Evolutionary conservation across 2,888 invertebrate species (phyloP).

Genomic region (Nomada lathburiana): DNA sequence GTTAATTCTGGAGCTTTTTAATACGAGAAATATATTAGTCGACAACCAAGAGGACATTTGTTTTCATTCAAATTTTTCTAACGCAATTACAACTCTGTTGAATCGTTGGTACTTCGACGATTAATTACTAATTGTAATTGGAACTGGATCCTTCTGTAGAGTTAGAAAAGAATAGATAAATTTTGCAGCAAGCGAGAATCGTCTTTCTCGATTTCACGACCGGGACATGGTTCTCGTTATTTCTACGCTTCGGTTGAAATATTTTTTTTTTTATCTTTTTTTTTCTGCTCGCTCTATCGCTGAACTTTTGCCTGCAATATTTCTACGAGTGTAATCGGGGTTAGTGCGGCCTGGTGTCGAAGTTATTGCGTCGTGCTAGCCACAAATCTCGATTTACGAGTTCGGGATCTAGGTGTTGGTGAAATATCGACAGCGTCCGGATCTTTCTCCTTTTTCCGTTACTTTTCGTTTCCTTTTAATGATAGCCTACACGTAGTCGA

Average conservation of each 20-base stretch:
- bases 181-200: no score
- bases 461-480: conserved; percentile 45
- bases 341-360: conserved; percentile 38
- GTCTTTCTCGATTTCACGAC: not conserved
- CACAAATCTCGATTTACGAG: conserved; percentile 62
- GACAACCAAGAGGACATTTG: not conserved
- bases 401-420: conserved; percentile 44
- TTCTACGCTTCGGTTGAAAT: not conserved
- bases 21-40: not conserved
- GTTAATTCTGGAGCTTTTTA: not conserved
- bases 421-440: conserved; percentile 51
- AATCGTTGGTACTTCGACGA: no score
- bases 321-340: conserved; percentile 48
- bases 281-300: not conserved
- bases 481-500: conserved; percentile 28
- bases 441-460: conserved; percentile 38
- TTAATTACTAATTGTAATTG: no score
- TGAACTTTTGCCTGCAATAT: conserved; percentile 32
- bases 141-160: no score
- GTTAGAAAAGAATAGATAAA: no score
- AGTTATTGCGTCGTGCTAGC: conserved; percentile 47
- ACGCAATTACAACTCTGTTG: not conserved
- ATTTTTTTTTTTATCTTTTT: not conserved
- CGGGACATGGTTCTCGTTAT: not conserved
- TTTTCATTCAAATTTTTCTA: not conserved